These are phyloP conservation scores for Leptarthrus brevirostris DNA, from an alignment of 2,888 invertebrate species.

Conservation along the genomic window DNA sequence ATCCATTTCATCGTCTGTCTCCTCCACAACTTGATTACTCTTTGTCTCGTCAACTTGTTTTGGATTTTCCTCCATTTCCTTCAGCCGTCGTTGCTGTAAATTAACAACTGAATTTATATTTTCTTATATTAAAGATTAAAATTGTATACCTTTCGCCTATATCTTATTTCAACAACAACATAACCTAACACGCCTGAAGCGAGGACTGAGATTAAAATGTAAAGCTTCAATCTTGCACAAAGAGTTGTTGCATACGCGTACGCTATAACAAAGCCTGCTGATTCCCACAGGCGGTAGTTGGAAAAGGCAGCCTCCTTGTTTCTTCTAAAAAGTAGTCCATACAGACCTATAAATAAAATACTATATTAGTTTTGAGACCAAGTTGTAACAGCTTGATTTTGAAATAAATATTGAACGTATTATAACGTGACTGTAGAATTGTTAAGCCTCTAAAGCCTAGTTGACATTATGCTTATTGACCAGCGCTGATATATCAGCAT, in stretches of 20 bases:
- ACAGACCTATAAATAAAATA: slow-evolving; percentile 73
- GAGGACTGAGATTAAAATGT: slow-evolving; percentile 83
- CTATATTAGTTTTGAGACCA: background rate
- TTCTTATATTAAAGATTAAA: too few species aligned
- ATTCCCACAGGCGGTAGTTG: slow-evolving; percentile 91
- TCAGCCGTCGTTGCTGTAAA: slow-evolving; percentile 74
- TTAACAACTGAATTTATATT: too few species aligned
- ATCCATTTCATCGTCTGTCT: slow-evolving; percentile 87
- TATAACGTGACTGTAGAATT: too few species aligned
- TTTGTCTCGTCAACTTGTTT: slow-evolving; percentile 65
- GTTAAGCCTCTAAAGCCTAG: too few species aligned
- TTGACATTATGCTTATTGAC: too few species aligned
- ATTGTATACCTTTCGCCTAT: slow-evolving; percentile 85
- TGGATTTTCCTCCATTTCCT: slow-evolving; percentile 76
- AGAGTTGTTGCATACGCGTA: slow-evolving; percentile 90
- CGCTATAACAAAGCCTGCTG: slow-evolving; percentile 88
- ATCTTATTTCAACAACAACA: slow-evolving; percentile 82
- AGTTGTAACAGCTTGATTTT: background rate
- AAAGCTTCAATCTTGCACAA: slow-evolving; percentile 87
- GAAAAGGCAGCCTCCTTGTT: slow-evolving; percentile 94
- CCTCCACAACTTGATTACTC: slow-evolving; percentile 72
- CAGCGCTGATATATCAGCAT: too few species aligned
- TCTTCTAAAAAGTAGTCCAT: slow-evolving; percentile 86
- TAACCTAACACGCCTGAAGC: slow-evolving; percentile 81
- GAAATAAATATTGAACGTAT: too few species aligned